Base-by-base conservation (phyloP, 2,888 invertebrate species). In the Xanthorhoe spadicearia region DNA sequence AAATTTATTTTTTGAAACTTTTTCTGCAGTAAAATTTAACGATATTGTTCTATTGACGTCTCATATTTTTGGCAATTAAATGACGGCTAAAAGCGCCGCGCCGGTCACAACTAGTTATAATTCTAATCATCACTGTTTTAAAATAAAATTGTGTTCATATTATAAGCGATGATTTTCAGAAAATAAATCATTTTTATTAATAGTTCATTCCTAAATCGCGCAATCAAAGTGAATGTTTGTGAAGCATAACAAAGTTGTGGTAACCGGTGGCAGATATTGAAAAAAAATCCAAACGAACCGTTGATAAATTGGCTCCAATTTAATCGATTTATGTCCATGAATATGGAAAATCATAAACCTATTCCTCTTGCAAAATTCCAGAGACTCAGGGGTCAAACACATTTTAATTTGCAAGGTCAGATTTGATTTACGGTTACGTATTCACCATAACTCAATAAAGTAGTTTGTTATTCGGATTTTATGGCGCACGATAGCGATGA, bases 391-490 rank as follows among this genome's bases (percentile, higher is more conserved):
- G 48, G 48, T 49, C 35, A 61, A 54, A 7, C 35, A 19, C 32
- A 9, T 58, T 52, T 48, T 52, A 46, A 62, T 43, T 48, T 43
- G 28, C 66, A 43, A 66, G 62, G 46, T 50, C 54, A 58, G 38
- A 23, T 8, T 32, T 10, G 17, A 52, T 23, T 48, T 17, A 48
- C 28, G 18, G 60, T 19, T 51, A 55, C 46, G 53, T 61, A 62
- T 69, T 69, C 68, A 65, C 59, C 63, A 70, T 60, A 52, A 61
- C 59, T 59, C 52, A 19, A 68, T 70, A 72, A 71, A 74, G 64
- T 61, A 69, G 72, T 73, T 70, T 74, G 61, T 67, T 73, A 70
- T 72, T 73, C 50, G 17, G 54, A 52, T 61, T 72, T 73, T 72
- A 72, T 68, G 68, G 61, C 64, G 64, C 53, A 65, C 59, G 61